Evolutionary conservation across 1,140 invertebrate genomes (phyloP).

Genomic region (Heliothis subflexa): DNA sequence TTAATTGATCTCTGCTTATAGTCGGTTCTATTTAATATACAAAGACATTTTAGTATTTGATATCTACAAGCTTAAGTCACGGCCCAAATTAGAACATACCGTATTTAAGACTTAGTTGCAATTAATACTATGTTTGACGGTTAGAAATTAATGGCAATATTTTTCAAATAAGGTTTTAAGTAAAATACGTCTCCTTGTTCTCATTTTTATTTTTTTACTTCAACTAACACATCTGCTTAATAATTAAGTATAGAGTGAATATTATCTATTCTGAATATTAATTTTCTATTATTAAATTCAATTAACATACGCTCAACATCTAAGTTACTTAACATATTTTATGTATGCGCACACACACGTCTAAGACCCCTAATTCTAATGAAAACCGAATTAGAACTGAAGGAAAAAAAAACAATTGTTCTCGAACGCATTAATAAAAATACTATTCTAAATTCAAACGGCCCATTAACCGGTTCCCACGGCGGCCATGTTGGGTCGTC

Average conservation of each 20-base stretch:
- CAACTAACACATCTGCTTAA: background rate
- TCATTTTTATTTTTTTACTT: too few species aligned
- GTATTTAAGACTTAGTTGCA: background rate
- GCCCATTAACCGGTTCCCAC: conserved; percentile 84
- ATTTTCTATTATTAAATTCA: conserved; percentile 16
- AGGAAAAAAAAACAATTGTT: conserved; percentile 76
- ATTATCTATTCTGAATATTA: background rate
- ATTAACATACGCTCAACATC: background rate
- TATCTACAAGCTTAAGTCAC: background rate
- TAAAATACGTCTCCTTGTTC: too few species aligned
- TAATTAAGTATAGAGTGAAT: background rate
- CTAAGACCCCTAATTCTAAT: conserved; percentile 39
- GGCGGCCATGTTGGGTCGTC: conserved; percentile 83
- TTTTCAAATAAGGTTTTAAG: too few species aligned
- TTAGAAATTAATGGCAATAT: background rate
- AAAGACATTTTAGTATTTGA: background rate
- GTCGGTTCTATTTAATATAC: background rate
- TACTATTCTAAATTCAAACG: conserved; percentile 85
- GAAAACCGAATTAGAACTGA: conserved; percentile 62
- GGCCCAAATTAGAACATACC: background rate
- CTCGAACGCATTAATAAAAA: conserved; percentile 82
- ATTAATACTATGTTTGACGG: background rate
- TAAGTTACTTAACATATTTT: conserved; percentile 15
- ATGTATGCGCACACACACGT: background rate
- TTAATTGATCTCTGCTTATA: background rate